phyloP scores from a whole-genome alignment of 2,888 invertebrate genomes.

The Nycteola revayana region DNA sequence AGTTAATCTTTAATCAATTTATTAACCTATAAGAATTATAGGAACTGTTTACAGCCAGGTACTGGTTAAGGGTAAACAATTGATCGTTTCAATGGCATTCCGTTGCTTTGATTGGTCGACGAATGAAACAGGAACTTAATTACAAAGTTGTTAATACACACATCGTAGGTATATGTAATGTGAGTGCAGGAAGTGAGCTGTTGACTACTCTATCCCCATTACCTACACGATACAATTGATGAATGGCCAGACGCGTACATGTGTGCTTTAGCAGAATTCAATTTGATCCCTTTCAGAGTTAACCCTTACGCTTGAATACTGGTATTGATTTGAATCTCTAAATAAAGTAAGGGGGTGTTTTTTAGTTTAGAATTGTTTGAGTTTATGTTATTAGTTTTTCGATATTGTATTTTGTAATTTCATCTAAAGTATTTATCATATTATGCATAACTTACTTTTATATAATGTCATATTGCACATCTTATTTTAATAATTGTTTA shows the following conservation, averaged over 20 bases:
- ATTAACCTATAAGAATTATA: too few species aligned
- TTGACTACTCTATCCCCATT: constrained; percentile 68
- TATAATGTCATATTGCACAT: too few species aligned
- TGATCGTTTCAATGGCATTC: neutral
- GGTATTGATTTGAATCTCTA: constrained; percentile 71
- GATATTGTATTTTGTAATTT: too few species aligned
- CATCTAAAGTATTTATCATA: too few species aligned
- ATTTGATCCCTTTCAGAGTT: constrained; percentile 71
- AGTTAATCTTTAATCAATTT: too few species aligned
- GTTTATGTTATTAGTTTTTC: too few species aligned
- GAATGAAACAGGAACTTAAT: constrained; percentile 32
- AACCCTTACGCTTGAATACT: constrained; percentile 64
- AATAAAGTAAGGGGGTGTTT: constrained; percentile 45
- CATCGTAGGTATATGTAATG: constrained; percentile 33
- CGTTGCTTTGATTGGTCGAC: constrained; percentile 15
- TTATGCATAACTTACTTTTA: too few species aligned
- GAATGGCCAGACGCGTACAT: constrained; percentile 69
- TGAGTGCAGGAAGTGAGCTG: constrained; percentile 61
- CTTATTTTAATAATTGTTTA: too few species aligned
- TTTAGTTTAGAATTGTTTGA: neutral
- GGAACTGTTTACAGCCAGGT: too few species aligned
- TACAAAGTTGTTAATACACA: constrained; percentile 19
- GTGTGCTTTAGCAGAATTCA: constrained; percentile 71
- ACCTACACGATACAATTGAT: constrained; percentile 64
- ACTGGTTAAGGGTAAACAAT: too few species aligned